Evolutionary conservation across 2,888 invertebrate genomes (phyloP).

Genomic region (Timandra comae): DNA sequence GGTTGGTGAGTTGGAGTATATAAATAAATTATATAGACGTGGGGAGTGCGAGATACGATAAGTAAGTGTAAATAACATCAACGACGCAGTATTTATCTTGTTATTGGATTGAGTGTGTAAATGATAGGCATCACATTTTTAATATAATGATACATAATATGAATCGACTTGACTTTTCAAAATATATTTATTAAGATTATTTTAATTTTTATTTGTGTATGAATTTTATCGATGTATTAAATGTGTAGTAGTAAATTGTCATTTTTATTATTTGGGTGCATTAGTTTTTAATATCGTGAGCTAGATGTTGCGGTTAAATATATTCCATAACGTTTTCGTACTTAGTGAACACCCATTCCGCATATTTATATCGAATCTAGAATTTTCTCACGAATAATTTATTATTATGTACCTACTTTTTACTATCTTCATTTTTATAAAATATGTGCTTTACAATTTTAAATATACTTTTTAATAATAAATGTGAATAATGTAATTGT

Average conservation of each 20-base stretch:
- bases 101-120: slow-evolving; percentile 28
- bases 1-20: slow-evolving; percentile 24
- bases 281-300: slow-evolving; percentile 43
- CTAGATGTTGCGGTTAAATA: too few relatives aligned
- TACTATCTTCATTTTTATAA: slow-evolving; percentile 17
- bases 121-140: slow-evolving; percentile 49
- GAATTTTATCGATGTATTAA: slow-evolving; percentile 44
- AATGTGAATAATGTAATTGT: slow-evolving; percentile 12
- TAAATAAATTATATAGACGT: slow-evolving; percentile 25
- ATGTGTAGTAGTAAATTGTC: slow-evolving; percentile 38
- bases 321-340: too few relatives aligned
- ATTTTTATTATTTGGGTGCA: slow-evolving; percentile 63
- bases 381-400: too few relatives aligned
- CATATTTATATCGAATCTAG: too few relatives aligned
- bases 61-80: slow-evolving; percentile 40
- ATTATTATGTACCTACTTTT: slow-evolving; percentile 7
- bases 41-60: slow-evolving; percentile 26
- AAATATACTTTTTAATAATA: slow-evolving; percentile 11
- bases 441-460: slow-evolving; percentile 14
- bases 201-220: slow-evolving; percentile 42
- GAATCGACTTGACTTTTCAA: slow-evolving; percentile 23
- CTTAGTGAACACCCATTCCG: too few relatives aligned
- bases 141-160: too few relatives aligned
- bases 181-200: slow-evolving; percentile 31
- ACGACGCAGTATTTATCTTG: slow-evolving; percentile 30